Evolutionary conservation across 2,888 invertebrate genomes (phyloP), one percentile per base, ranked within the genome.

Genomic region (Acanthopleura granulata): DNA sequence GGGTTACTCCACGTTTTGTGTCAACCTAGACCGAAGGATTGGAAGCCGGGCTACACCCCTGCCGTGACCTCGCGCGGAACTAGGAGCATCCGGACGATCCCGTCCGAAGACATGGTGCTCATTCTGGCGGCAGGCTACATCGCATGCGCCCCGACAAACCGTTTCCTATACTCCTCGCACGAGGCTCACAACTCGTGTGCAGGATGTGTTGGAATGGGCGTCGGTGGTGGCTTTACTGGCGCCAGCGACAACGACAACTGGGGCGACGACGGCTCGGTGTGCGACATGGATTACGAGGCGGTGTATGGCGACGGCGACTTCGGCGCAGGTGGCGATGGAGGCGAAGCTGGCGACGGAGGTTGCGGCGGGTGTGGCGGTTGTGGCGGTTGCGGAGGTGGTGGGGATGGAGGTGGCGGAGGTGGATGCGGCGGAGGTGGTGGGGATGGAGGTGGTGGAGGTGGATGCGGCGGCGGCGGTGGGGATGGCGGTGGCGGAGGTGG

Each of bases 1-100:
- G 87, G 91, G n/a, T 85, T 91, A 12, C 86, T 92, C n/a, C 91
- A 91, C 80, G 91, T 92, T n/a, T 86, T 92, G 18, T 91, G 91
- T 81, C 91, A 92, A 82, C 92, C 91, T 0, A 89, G 91, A 72
- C 84, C 85, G 12, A 75, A 77, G 30, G 79, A 79, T 75, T 84
- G 84, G 84, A 77, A 84, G 74, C 84, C 85, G 50, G 82, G 83
- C 0, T 73, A 83, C 72, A 66, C 78, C 0, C 74, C 49, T 1
- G 69, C 75, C 25, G 29, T 25, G n/a, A 16, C 72, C 18, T n/a
- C 62, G 0, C 74, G 79, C 14, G 84, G 84, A 51, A 77, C 74
- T 30, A 80, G 82, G 49, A 79, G 81, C n/a, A 80, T 85, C 3
- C 75, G 78, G 66, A 75, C 81, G 18, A 81, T 87, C 50, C 87